Conservation (phyloP, 2,888 invertebrate genomes). For the Liodrosophila aerea region DNA sequence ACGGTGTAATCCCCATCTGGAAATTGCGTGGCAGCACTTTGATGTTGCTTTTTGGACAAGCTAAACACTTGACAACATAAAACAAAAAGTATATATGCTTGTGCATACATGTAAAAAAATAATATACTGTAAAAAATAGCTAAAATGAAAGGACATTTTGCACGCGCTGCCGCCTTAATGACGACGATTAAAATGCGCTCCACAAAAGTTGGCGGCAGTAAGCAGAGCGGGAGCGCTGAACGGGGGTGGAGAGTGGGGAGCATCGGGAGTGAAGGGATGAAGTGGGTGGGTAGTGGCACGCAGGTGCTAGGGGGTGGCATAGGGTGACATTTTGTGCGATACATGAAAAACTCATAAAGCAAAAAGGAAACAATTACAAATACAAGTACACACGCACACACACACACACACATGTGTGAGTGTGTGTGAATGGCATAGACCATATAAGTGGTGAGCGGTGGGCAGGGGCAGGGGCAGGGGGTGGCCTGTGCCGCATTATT, state of each 20-base stretch:
- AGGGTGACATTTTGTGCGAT: slow-evolving; percentile 65
- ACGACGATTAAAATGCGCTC: slow-evolving; percentile 71
- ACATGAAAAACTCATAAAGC: slow-evolving; percentile 76
- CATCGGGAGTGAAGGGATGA: too few relatives aligned
- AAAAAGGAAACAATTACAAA: slow-evolving; percentile 75
- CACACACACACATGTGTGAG: background rate
- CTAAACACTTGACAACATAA: slow-evolving; percentile 31
- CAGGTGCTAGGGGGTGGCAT: slow-evolving; percentile 9
- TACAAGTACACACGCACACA: slow-evolving; percentile 42
- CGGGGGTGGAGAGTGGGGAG: slow-evolving; percentile 14
- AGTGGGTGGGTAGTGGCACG: too few relatives aligned
- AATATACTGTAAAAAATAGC: slow-evolving; percentile 26
- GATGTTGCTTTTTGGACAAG: slow-evolving; percentile 35
- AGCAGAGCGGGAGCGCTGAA: slow-evolving; percentile 36
- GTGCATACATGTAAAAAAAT: background rate
- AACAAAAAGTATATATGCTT: slow-evolving; percentile 17
- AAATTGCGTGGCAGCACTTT: slow-evolving; percentile 30
- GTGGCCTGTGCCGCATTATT: slow-evolving; percentile 25
- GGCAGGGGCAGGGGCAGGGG: slow-evolving; percentile 3
- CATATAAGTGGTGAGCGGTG: slow-evolving; percentile 11
- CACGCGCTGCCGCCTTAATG: slow-evolving; percentile 72
- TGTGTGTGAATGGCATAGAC: slow-evolving; percentile 1
- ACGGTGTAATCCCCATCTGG: slow-evolving; percentile 2
- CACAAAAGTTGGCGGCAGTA: slow-evolving; percentile 45
- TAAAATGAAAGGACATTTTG: slow-evolving; percentile 69